Evolutionary conservation across 2,113 vertebrate genomes (phyloP).

Genomic region (Electrona antarctica): DNA sequence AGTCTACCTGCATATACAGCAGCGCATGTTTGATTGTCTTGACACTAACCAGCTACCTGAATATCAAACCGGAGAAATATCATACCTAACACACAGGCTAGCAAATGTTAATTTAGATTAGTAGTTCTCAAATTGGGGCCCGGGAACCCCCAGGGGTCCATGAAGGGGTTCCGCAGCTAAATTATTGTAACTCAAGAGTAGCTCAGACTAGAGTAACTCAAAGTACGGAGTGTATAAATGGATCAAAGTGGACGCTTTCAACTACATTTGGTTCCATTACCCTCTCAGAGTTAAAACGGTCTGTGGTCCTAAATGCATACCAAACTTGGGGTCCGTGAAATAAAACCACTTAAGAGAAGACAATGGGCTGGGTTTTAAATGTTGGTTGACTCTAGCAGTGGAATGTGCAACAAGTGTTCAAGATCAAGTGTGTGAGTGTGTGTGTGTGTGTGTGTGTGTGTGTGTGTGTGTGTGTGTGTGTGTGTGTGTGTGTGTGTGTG

Average conservation of each 20-base stretch:
- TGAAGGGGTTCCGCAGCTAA: too few species aligned
- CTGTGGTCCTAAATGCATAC: too few species aligned
- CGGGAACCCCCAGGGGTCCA: too few species aligned
- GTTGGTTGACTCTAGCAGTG: slow-evolving; percentile 13
- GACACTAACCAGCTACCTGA: slow-evolving; percentile 59
- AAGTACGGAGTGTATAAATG: too few species aligned
- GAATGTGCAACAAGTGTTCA: background rate
- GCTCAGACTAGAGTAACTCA: too few species aligned
- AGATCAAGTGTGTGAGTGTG: slow-evolving; percentile 12
- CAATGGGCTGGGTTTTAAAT: slow-evolving; percentile 13
- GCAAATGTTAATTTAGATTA: slow-evolving; percentile 1
- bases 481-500: slow-evolving; percentile 17
- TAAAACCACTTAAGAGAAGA: slow-evolving; percentile 10
- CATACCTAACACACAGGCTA: slow-evolving; percentile 9
- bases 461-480: slow-evolving; percentile 4
- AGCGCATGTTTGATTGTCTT: slow-evolving; percentile 77
- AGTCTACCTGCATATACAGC: slow-evolving; percentile 49
- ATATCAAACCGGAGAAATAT: slow-evolving; percentile 54
- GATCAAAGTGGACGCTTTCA: too few species aligned
- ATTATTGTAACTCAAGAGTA: too few species aligned
- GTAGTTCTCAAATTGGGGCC: too few species aligned
- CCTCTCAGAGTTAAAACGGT: too few species aligned
- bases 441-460: slow-evolving; percentile 7
- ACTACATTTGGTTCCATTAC: too few species aligned
- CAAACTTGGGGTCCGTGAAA: too few species aligned